Evolutionary conservation across 1,140 invertebrate genomes (phyloP).

Genomic region (Drosophila orosa): DNA sequence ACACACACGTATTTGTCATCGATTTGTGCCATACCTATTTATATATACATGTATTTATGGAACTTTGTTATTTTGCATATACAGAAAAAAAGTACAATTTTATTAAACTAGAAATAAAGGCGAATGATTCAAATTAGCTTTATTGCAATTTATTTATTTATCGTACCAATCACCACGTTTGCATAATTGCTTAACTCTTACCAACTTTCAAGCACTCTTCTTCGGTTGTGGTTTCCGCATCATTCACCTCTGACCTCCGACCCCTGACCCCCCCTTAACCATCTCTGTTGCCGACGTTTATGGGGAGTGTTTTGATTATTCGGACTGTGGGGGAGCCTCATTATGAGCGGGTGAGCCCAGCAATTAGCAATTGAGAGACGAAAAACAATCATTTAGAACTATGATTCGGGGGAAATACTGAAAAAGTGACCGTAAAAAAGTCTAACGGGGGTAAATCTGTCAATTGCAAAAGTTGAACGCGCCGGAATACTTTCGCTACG

Average conservation of each 20-base stretch:
- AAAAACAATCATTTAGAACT: slow-evolving; percentile 31
- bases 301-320: slow-evolving; percentile 30
- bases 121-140: slow-evolving; percentile 48
- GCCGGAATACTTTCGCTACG: slow-evolving; percentile 51
- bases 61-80: slow-evolving; percentile 51
- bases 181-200: slow-evolving; percentile 39
- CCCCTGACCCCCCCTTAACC: slow-evolving; percentile 1
- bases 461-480: slow-evolving; percentile 74
- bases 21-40: slow-evolving; percentile 43
- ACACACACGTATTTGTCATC: slow-evolving; percentile 51
- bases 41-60: slow-evolving; percentile 40
- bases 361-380: slow-evolving; percentile 35
- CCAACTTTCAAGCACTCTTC: slow-evolving; percentile 45
- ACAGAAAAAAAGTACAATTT: slow-evolving; percentile 43
- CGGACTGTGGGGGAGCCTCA: background rate
- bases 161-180: slow-evolving; percentile 19
- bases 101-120: slow-evolving; percentile 57
- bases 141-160: slow-evolving; percentile 45
- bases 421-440: slow-evolving; percentile 18
- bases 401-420: background rate
- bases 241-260: slow-evolving; percentile 17
- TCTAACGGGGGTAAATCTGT: slow-evolving; percentile 55
- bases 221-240: slow-evolving; percentile 55
- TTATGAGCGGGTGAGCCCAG: slow-evolving; percentile 29
- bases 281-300: slow-evolving; percentile 33